phyloP scores from a whole-genome alignment of 2,888 invertebrate genomes.

The Oscheius sp. region DNA sequence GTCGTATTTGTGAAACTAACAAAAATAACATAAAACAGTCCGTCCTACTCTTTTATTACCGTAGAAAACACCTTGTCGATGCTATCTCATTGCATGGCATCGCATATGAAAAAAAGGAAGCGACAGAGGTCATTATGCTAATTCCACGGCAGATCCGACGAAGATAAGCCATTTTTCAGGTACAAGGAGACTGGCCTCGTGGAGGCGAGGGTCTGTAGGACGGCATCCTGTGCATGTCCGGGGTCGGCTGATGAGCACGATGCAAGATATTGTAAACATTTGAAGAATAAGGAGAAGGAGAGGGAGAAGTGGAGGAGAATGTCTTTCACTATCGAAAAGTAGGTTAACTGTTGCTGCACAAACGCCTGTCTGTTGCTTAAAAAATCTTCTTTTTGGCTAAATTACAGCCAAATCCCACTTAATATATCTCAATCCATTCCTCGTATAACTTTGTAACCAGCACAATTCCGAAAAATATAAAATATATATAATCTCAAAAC shows the following conservation, averaged over 20 bases:
- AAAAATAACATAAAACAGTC: too few species aligned
- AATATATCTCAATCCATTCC: too few species aligned
- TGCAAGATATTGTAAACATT: slow-evolving; percentile 42
- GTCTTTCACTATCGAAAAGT: slow-evolving; percentile 55
- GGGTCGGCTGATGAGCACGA: slow-evolving; percentile 37
- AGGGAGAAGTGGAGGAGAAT: slow-evolving; percentile 2
- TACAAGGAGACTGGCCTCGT: slow-evolving; percentile 62
- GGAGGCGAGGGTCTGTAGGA: slow-evolving; percentile 57
- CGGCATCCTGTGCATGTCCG: slow-evolving; percentile 64
- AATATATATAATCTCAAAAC: too few species aligned
- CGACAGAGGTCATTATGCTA: slow-evolving; percentile 28
- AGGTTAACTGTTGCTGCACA: slow-evolving; percentile 14
- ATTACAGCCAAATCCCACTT: too few species aligned
- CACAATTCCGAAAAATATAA: too few species aligned
- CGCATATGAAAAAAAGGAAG: slow-evolving; percentile 25
- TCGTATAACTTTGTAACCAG: too few species aligned
- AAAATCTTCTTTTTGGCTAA: too few species aligned
- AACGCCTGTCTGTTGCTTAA: too few species aligned
- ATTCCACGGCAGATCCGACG: slow-evolving; percentile 13
- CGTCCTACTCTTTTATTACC: not conserved
- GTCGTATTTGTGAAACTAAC: not conserved
- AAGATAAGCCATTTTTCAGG: slow-evolving; percentile 34
- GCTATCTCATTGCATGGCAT: too few species aligned
- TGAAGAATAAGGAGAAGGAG: slow-evolving; percentile 34
- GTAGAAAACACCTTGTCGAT: not conserved